phyloP scores from a whole-genome alignment of 37 sponge, comb jelly and placozoan species.

The Cladorhizidae sp. region DNA sequence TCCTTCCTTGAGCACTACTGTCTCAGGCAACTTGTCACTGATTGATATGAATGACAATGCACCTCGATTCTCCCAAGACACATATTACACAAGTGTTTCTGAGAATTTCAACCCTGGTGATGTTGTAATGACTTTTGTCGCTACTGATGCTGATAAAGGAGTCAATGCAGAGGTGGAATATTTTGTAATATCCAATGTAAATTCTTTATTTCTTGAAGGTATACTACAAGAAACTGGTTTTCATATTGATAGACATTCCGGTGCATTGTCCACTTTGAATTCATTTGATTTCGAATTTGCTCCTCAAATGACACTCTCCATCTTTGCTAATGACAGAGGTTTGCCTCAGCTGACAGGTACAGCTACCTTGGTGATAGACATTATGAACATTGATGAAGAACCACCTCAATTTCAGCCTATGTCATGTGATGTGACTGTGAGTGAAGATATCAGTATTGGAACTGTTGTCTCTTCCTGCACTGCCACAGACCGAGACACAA shows the following conservation, averaged over 20 bases:
- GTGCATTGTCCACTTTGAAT: background rate
- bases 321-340: constrained; percentile 45
- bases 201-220: background rate
- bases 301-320: constrained; percentile 12
- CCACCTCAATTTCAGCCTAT: constrained; percentile 16
- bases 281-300: constrained; percentile 48
- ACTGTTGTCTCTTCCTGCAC: background rate
- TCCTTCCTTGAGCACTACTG: constrained; percentile 8
- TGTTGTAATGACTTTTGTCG: background rate
- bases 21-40: constrained; percentile 17
- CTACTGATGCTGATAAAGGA: constrained; percentile 52
- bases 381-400: constrained; percentile 58
- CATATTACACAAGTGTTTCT: background rate
- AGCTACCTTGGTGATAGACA: constrained; percentile 26
- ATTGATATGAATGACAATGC: constrained; percentile 75
- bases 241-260: background rate
- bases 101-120: constrained; percentile 1
- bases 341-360: background rate
- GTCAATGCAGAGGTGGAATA: constrained; percentile 48
- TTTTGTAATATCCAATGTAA: background rate
- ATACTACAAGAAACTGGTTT: background rate
- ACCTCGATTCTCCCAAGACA: constrained; percentile 42
- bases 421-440: background rate
- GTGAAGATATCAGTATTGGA: background rate
- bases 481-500: constrained; percentile 27